Evolutionary conservation across 1,140 invertebrate species (phyloP).

Genomic region (Drosophila asahinai): DNA sequence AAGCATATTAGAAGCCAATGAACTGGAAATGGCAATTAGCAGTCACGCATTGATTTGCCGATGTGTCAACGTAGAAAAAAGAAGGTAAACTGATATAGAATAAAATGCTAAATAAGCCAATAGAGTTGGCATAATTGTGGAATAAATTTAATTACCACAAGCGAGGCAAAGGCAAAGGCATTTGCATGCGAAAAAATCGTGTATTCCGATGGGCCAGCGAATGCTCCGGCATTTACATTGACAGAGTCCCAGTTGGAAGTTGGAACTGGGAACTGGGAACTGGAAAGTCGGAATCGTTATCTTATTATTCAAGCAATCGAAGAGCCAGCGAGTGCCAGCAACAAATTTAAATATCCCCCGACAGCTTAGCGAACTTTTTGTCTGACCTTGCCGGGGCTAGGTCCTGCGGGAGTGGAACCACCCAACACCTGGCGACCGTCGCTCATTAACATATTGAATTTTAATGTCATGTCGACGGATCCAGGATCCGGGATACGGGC

Average conservation of each 20-base stretch:
- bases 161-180: conserved; percentile 6
- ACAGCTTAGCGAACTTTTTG: conserved; percentile 37
- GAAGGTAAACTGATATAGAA: conserved; percentile 2
- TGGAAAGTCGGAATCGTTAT: conserved; percentile 9
- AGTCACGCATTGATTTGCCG: conserved; percentile 44
- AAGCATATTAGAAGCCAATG: conserved; percentile 65
- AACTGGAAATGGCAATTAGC: conserved; percentile 69
- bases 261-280: not conserved
- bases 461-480: conserved; percentile 67
- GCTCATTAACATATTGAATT: conserved; percentile 80
- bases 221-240: not conserved
- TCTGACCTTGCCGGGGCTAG: conserved; percentile 52
- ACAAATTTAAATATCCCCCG: conserved; percentile 51
- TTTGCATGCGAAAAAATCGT: conserved; percentile 15
- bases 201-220: not conserved
- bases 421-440: conserved; percentile 54
- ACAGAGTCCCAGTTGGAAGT: not conserved
- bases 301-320: conserved; percentile 42
- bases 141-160: conserved; percentile 49
- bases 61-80: conserved; percentile 27
- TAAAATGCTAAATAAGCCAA: conserved; percentile 47
- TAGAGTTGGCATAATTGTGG: conserved; percentile 36
- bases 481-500: not conserved
- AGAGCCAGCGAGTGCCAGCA: conserved; percentile 25
- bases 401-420: conserved; percentile 20